A percentile compares a stretch with the other conserved stretches of the same genome.
These are phyloP conservation scores for Lepidurus packardi DNA, from an alignment of 1,140 invertebrate species.

Conservation along the genomic window DNA sequence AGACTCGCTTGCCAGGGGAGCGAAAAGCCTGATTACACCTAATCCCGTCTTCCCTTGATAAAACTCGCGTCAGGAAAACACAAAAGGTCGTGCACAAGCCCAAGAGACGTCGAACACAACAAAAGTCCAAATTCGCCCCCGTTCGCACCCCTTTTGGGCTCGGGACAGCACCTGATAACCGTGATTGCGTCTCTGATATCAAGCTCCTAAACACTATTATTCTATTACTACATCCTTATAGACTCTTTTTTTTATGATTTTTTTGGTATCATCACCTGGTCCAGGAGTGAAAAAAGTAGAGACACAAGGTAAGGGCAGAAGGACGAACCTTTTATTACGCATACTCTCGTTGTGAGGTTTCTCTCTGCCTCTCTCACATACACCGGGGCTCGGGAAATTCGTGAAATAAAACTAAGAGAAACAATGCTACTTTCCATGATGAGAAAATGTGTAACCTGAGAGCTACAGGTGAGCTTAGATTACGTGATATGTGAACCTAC, in stretches of 20 bases:
- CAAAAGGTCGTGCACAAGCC: background rate
- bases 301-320: no score
- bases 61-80: background rate
- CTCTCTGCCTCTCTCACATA: no score
- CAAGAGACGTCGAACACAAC: background rate
- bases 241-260: background rate
- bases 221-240: background rate
- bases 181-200: slow-evolving; percentile 21
- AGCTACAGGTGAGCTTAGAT: slow-evolving; percentile 21
- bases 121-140: background rate
- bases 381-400: no score
- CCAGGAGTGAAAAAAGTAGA: no score
- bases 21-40: background rate
- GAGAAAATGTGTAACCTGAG: slow-evolving; percentile 15
- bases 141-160: background rate
- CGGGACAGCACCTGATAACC: background rate
- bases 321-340: no score
- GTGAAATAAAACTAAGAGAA: background rate
- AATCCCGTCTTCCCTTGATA: slow-evolving; percentile 2
- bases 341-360: no score
- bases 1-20: background rate
- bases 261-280: no score
- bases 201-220: background rate
- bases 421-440: background rate
- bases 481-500: slow-evolving; percentile 12